Evolutionary conservation across 2,797 vertebrate species (phyloP).

Genomic region (Enteromius thamalakanensis): DNA sequence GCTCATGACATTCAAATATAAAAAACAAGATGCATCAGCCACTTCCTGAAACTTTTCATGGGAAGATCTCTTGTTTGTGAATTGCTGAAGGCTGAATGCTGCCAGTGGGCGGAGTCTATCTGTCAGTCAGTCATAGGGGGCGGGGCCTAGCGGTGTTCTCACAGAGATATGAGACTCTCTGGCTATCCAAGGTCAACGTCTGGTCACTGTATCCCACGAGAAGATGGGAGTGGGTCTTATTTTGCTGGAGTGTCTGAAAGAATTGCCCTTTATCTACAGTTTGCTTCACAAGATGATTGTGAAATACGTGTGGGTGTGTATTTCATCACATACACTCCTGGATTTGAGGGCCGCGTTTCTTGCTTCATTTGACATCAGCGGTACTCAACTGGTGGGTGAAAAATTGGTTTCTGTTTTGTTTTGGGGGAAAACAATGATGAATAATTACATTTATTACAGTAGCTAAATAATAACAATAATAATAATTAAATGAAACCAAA

Average conservation of each 20-base stretch:
- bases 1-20: conserved; percentile 5
- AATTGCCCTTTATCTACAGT: conserved; percentile 27
- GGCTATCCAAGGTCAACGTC: conserved; percentile 17
- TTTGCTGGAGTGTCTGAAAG: conserved; percentile 16
- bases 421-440: no score
- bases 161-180: neutral
- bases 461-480: neutral
- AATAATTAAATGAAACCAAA: neutral
- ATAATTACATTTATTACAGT: neutral
- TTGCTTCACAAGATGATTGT: conserved; percentile 17
- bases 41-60: conserved; percentile 4
- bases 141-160: neutral
- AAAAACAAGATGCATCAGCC: neutral
- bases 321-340: conserved; percentile 9
- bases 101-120: neutral
- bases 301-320: conserved; percentile 8
- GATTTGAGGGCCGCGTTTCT: conserved; percentile 1
- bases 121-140: neutral
- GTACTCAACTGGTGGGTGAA: neutral
- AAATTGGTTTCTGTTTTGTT: neutral
- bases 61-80: conserved; percentile 3
- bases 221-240: neutral
- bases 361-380: neutral
- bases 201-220: conserved; percentile 18
- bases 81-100: neutral